Evolutionary conservation across 2,113 vertebrate genomes (phyloP).

Genomic region (Patagioenas fasciata): DNA sequence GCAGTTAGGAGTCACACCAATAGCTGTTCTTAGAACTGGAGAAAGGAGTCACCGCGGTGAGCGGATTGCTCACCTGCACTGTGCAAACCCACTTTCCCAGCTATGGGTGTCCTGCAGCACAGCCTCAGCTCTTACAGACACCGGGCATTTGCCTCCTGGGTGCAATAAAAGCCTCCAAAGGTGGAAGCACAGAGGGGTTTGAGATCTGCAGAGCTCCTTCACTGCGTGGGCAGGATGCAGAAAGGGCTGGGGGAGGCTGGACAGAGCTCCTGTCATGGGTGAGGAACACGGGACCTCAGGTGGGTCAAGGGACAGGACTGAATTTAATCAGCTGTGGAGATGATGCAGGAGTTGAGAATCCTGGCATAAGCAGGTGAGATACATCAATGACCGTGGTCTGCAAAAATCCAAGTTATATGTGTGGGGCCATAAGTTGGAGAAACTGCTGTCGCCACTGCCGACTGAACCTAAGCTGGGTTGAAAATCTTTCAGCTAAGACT

Average conservation of each 20-base stretch:
- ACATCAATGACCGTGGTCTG: background rate
- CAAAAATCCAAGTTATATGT: rapidly evolving
- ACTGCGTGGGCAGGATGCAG: background rate
- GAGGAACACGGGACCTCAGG: background rate
- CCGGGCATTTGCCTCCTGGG: background rate
- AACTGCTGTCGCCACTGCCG: background rate
- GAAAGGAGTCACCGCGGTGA: background rate
- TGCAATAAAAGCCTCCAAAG: background rate
- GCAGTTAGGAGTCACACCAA: background rate
- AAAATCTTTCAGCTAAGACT: background rate
- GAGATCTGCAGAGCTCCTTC: background rate
- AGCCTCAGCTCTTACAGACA: background rate
- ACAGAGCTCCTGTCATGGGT: background rate
- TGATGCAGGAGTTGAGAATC: background rate
- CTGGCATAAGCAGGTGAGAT: background rate
- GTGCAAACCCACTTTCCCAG: background rate
- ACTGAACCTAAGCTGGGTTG: background rate
- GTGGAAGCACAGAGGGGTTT: background rate
- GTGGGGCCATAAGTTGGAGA: background rate
- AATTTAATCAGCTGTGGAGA: background rate
- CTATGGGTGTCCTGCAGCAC: background rate
- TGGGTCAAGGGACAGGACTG: background rate
- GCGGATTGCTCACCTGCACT: background rate
- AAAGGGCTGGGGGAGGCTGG: background rate
- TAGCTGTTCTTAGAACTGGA: background rate